Evolutionary conservation across 2,888 invertebrate genomes (phyloP), one percentile per base, ranked within the genome.

Genomic region (Oligia fasciuncula): DNA sequence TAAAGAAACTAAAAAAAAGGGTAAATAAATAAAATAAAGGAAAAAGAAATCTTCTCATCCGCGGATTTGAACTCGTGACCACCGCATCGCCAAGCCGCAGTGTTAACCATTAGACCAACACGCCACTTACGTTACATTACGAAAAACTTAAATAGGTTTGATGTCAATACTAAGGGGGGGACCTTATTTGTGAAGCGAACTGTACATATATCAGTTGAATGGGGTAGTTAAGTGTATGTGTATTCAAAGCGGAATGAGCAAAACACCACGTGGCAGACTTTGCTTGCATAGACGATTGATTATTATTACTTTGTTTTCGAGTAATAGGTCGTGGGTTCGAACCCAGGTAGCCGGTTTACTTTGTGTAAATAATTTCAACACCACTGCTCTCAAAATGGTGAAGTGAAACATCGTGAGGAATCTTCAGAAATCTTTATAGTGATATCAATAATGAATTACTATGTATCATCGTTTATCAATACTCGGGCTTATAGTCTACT

Each of bases 141-240:
- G n/a, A n/a, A n/a, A n/a, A n/a, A n/a, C n/a, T n/a, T n/a, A n/a
- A n/a, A n/a, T n/a, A n/a, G n/a, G n/a, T n/a, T n/a, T n/a, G n/a
- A n/a, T n/a, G n/a, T n/a, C n/a, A n/a, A n/a, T n/a, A n/a, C n/a
- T n/a, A n/a, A n/a, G n/a, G n/a, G n/a, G n/a, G n/a, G n/a, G n/a
- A n/a, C n/a, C n/a, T n/a, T n/a, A n/a, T n/a, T n/a, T n/a, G n/a
- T n/a, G n/a, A n/a, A n/a, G n/a, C n/a, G n/a, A n/a, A n/a, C 35
- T 35, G 35, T 3, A 35, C 35, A 35, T 35, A 35, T 3, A 35
- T 35, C 35, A 29, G 19, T 4, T 49, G 17, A 72, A 63, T 40
- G 0, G 40, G 11, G 40, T 72, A 65, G 14, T 63, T 73, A n/a
- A 66, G 66, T 77, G 68, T 5, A 54, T 19, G 13, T 46, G 79